phyloP scores from a whole-genome alignment of 2,888 invertebrate genomes.

The Eudemis profundana region DNA sequence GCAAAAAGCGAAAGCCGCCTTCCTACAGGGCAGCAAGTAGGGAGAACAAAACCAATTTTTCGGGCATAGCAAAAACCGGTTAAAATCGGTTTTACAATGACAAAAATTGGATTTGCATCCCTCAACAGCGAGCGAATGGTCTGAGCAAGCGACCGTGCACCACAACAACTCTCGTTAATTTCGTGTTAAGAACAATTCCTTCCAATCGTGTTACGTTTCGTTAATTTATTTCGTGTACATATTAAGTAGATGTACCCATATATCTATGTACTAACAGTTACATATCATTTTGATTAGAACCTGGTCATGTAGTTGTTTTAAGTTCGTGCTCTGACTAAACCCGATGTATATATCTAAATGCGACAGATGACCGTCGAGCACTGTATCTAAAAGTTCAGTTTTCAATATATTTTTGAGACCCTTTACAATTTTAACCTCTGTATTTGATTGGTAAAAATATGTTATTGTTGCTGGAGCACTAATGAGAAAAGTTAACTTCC shows the following conservation, averaged over 20 bases:
- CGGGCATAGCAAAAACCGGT: not conserved
- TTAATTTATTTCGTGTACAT: constrained; percentile 52
- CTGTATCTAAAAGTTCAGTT: constrained; percentile 39
- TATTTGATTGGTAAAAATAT: constrained; percentile 28
- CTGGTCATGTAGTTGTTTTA: constrained; percentile 49
- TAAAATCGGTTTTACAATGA: not conserved
- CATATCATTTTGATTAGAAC: constrained; percentile 76
- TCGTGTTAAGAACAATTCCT: constrained; percentile 44
- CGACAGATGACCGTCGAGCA: constrained; percentile 37
- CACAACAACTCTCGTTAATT: constrained; percentile 32
- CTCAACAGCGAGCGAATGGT: constrained; percentile 18
- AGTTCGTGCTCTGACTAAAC: constrained; percentile 33
- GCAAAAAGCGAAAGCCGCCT: constrained; percentile 13
- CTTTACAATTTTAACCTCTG: constrained; percentile 66
- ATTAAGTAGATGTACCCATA: constrained; percentile 46
- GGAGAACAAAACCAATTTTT: not conserved
- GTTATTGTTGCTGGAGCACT: constrained; percentile 7
- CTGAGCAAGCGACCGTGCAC: constrained; percentile 22
- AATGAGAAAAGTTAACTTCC: not conserved
- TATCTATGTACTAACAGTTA: constrained; percentile 57
- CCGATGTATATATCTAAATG: constrained; percentile 41
- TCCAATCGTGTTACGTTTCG: constrained; percentile 49
- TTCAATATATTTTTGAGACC: constrained; percentile 73
- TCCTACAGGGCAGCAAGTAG: not conserved
- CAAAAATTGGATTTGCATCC: not conserved